A percentile compares a stretch with the other conserved stretches of the same genome.
phyloP scores from a whole-genome alignment of 1,140 invertebrate species.

The Tetramorium simillimum region DNA sequence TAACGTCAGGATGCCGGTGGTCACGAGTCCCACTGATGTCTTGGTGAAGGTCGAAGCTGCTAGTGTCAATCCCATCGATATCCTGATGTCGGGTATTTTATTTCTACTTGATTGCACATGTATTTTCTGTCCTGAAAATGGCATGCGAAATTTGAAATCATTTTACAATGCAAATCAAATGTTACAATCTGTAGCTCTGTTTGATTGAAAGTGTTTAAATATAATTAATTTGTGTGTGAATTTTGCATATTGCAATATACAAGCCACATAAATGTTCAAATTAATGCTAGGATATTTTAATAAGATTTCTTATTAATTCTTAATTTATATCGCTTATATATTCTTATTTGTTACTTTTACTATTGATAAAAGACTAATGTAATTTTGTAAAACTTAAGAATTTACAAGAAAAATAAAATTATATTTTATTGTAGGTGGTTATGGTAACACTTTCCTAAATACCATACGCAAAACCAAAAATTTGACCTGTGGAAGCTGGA shows the following conservation, averaged over 20 bases:
- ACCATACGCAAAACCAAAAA: slow-evolving; percentile 86
- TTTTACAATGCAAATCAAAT: neutral
- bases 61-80: slow-evolving; percentile 97
- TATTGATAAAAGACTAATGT: neutral
- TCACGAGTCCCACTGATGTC: slow-evolving; percentile 90
- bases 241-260: neutral
- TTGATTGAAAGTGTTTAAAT: neutral
- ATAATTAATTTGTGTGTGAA: neutral
- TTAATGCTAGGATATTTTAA: neutral
- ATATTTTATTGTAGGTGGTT: slow-evolving; percentile 88
- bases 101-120: neutral
- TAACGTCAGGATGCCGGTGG: slow-evolving; percentile 88
- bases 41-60: slow-evolving; percentile 93
- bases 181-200: neutral
- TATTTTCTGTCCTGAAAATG: neutral
- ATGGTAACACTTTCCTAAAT: slow-evolving; percentile 90
- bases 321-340: neutral
- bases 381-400: neutral
- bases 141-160: neutral
- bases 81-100: slow-evolving; percentile 91
- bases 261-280: neutral
- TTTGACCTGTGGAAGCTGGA: slow-evolving; percentile 56
- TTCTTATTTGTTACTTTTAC: neutral
- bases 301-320: neutral
- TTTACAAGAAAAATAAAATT: slow-evolving; percentile 13